These are phyloP conservation scores for Vidua macroura DNA, from an alignment of 2,113 vertebrate genomes.

Conservation along the genomic window DNA sequence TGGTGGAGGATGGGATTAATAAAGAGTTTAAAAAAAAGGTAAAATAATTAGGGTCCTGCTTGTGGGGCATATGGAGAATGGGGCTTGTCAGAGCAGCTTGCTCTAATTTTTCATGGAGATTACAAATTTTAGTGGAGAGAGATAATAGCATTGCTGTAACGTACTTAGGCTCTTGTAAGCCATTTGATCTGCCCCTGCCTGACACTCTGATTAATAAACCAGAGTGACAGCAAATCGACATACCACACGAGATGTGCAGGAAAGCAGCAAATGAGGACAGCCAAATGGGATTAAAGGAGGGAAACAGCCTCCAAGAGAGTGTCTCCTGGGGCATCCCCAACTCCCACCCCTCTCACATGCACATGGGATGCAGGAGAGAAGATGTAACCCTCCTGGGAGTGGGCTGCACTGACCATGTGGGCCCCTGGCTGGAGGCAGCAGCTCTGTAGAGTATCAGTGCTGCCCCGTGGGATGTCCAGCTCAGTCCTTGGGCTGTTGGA, in stretches of 20 bases:
- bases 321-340: background rate
- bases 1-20: background rate
- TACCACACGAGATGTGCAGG: background rate
- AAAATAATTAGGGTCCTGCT: conserved; percentile 47
- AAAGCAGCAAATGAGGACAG: background rate
- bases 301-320: background rate
- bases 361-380: background rate
- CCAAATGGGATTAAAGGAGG: background rate
- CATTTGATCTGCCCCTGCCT: conserved; percentile 57
- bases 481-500: background rate
- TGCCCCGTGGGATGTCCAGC: background rate
- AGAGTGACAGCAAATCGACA: background rate
- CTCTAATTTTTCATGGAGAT: conserved; percentile 54
- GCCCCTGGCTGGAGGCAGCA: rapidly evolving
- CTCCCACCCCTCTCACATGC: background rate
- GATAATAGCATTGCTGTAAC: conserved; percentile 42
- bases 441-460: background rate
- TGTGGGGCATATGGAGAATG: background rate
- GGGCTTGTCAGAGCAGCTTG: conserved; percentile 23
- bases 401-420: rapidly evolving
- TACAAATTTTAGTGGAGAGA: conserved; percentile 24
- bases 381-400: rapidly evolving
- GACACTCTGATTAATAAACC: conserved; percentile 55
- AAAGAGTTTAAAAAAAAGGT: conserved; percentile 48
- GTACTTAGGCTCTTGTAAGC: conserved; percentile 44